phyloP scores from a whole-genome alignment of 2,888 invertebrate genomes.

The Corbicula japonica region DNA sequence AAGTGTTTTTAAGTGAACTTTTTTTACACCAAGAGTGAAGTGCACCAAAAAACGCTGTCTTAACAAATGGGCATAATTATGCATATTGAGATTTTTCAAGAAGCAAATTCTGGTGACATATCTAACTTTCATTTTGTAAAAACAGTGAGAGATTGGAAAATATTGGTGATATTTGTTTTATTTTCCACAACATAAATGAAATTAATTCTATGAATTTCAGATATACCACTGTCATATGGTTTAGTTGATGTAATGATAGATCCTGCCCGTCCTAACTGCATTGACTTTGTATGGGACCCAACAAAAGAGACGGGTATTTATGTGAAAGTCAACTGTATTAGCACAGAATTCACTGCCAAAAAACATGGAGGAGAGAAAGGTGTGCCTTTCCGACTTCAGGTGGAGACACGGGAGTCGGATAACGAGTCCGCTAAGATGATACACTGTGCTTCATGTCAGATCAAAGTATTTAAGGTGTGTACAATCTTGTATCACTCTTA shows the following conservation, averaged over 20 bases:
- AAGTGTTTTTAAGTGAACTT: too few species aligned
- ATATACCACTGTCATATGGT: slow-evolving; percentile 97
- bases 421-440: slow-evolving; percentile 89
- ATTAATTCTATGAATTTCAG: slow-evolving; percentile 88
- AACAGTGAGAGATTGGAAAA: too few species aligned
- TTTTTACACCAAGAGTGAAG: too few species aligned
- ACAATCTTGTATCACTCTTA: too few species aligned
- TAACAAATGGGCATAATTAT: too few species aligned
- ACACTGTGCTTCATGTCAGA: slow-evolving; percentile 98
- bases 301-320: slow-evolving; percentile 98
- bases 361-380: slow-evolving; percentile 99
- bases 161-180: too few species aligned
- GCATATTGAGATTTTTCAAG: too few species aligned
- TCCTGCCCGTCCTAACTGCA: slow-evolving; percentile 91
- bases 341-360: slow-evolving; percentile 98
- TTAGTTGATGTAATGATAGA: slow-evolving; percentile 93
- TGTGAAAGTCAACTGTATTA: slow-evolving; percentile 96
- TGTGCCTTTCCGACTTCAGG: slow-evolving; percentile 97
- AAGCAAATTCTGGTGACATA: too few species aligned
- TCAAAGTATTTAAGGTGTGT: slow-evolving; percentile 92
- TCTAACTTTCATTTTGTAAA: too few species aligned
- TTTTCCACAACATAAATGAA: too few species aligned
- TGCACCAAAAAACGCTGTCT: too few species aligned
- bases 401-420: slow-evolving; percentile 92
- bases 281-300: slow-evolving; percentile 98